Evolutionary conservation across 2,797 vertebrate genomes (phyloP).

Genomic region (Telmatherina bonti): DNA sequence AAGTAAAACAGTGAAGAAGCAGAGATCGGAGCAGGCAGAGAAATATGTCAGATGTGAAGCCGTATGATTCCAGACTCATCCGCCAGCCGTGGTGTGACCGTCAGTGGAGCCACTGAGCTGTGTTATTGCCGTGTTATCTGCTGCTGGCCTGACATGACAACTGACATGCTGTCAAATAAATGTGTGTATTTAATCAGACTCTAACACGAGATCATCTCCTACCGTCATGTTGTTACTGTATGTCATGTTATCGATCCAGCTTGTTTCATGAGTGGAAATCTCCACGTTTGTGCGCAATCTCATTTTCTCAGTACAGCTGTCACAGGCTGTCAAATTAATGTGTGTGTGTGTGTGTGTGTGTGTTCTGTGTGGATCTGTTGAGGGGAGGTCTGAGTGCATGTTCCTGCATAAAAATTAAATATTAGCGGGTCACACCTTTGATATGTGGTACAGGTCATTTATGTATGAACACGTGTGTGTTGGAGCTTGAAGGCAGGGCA

Average conservation of each 20-base stretch:
- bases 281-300: neutral
- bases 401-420: constrained; percentile 4
- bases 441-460: neutral
- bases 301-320: constrained; percentile 3
- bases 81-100: constrained; percentile 2
- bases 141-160: constrained; percentile 29
- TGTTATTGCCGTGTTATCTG: constrained; percentile 60
- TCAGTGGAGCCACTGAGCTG: constrained; percentile 51
- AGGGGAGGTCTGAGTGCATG: neutral
- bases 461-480: neutral
- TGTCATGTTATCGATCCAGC: neutral
- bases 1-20: neutral
- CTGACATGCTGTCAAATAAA: constrained; percentile 32
- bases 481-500: neutral
- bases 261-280: neutral
- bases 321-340: neutral
- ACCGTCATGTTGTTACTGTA: neutral
- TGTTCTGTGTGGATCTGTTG: neutral
- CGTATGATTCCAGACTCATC: constrained; percentile 42
- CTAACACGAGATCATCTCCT: constrained; percentile 9
- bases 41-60: constrained; percentile 51
- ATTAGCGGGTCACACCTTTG: neutral
- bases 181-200: constrained; percentile 4
- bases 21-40: neutral
- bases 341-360: neutral